Conservation (phyloP, 2,113 vertebrate species). For the Anseranas semipalmata region DNA sequence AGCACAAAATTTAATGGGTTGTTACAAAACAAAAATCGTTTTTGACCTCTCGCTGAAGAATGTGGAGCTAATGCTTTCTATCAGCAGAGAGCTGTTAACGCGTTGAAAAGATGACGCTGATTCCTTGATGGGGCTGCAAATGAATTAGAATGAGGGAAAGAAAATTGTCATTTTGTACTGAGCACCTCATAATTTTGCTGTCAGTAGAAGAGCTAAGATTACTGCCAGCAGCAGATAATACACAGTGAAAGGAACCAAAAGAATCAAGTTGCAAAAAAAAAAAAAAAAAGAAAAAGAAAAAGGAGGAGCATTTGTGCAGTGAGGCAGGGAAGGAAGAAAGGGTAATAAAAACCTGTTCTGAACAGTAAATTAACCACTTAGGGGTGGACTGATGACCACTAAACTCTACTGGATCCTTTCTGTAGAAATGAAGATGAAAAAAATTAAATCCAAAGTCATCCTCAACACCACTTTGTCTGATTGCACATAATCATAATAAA, state of each 20-base stretch:
- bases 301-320: background rate
- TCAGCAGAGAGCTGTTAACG: constrained; percentile 10
- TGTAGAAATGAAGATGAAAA: background rate
- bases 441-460: background rate
- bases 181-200: constrained; percentile 71
- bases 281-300: background rate
- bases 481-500: background rate
- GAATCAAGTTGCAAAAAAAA: constrained; percentile 33
- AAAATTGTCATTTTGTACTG: constrained; percentile 52
- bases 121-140: constrained; percentile 43
- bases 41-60: constrained; percentile 56
- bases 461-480: background rate
- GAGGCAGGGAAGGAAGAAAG: constrained; percentile 39
- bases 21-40: constrained; percentile 35
- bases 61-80: constrained; percentile 28
- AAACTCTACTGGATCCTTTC: background rate
- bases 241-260: constrained; percentile 40
- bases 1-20: constrained; percentile 46
- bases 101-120: constrained; percentile 24
- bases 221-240: constrained; percentile 51
- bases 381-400: background rate
- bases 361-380: constrained; percentile 58
- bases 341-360: constrained; percentile 43
- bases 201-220: constrained; percentile 62
- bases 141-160: constrained; percentile 50